phyloP scores from a whole-genome alignment of 2,113 vertebrate genomes.

The Regulus satrapa region DNA sequence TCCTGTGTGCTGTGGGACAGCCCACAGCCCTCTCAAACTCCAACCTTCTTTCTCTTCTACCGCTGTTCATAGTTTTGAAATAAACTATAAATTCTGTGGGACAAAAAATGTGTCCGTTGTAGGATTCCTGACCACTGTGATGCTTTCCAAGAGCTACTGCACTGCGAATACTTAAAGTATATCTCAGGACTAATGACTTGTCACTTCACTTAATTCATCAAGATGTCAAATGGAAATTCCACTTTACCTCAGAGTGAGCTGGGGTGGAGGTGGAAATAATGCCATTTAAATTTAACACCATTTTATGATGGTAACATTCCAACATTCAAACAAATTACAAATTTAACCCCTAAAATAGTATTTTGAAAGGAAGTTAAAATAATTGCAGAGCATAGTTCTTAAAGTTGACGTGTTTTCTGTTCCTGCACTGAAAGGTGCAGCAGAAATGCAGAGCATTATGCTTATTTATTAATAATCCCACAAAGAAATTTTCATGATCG shows the following conservation, averaged over 20 bases:
- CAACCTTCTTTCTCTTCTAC: background rate
- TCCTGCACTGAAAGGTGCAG: background rate
- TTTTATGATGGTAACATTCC: background rate
- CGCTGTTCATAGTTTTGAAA: background rate
- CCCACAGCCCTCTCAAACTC: background rate
- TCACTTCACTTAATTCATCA: background rate
- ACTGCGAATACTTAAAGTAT: background rate
- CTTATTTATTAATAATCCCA: conserved; percentile 59
- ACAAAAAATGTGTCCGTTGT: background rate
- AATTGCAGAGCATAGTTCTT: background rate
- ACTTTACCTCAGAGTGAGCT: background rate
- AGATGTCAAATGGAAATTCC: background rate
- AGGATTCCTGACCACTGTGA: background rate
- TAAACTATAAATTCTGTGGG: background rate
- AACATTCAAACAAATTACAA: background rate
- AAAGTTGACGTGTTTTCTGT: background rate
- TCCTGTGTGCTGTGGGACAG: background rate
- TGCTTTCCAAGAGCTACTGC: background rate
- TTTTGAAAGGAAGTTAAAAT: background rate
- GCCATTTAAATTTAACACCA: background rate
- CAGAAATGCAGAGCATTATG: conserved; percentile 42
- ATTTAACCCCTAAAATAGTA: background rate
- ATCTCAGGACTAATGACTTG: background rate
- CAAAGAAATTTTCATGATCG: conserved; percentile 29
- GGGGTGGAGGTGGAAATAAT: background rate